A percentile compares a stretch with the other conserved stretches of the same genome.
phyloP scores from a whole-genome alignment of 2,113 vertebrate genomes.

The Lucifuga dentata region DNA sequence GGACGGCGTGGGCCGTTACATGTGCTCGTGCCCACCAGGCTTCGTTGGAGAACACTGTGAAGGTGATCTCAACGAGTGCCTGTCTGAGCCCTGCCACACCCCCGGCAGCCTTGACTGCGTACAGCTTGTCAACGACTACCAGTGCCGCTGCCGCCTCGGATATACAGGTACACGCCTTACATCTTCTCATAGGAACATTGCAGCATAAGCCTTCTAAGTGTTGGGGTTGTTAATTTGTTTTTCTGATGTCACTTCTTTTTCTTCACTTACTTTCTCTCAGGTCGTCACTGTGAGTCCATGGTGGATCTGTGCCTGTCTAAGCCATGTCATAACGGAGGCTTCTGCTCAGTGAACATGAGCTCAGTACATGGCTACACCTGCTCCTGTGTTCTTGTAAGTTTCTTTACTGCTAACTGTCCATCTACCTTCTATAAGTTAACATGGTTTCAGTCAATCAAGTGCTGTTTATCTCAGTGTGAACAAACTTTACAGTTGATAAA shows the following conservation, averaged over 20 bases:
- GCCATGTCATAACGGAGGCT: conserved; percentile 88
- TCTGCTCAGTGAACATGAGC: conserved; percentile 89
- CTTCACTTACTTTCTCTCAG: conserved; percentile 62
- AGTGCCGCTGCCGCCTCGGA: conserved; percentile 88
- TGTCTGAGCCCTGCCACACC: conserved; percentile 87
- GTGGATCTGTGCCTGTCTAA: conserved; percentile 89
- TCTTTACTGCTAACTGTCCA: background rate
- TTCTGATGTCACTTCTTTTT: background rate
- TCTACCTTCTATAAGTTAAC: background rate
- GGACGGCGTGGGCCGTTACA: conserved; percentile 89
- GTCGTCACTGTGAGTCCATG: conserved; percentile 91
- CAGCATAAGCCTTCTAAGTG: background rate
- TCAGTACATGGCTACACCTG: conserved; percentile 90
- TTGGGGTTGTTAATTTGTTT: background rate
- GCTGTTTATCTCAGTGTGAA: no score
- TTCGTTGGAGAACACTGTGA: conserved; percentile 92
- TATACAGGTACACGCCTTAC: conserved; percentile 86
- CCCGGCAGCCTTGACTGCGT: conserved; percentile 92
- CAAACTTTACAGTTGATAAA: no score
- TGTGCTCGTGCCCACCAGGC: conserved; percentile 88
- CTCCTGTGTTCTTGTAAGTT: conserved; percentile 87
- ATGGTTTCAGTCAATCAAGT: no score
- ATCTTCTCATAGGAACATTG: background rate
- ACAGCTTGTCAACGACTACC: conserved; percentile 89
- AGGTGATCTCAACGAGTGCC: conserved; percentile 94